Percentiles rank a stretch among this genome's conserved stretches.
Evolutionary conservation across 2,888 invertebrate genomes (phyloP).

Genomic region (Julus scandinavius): DNA sequence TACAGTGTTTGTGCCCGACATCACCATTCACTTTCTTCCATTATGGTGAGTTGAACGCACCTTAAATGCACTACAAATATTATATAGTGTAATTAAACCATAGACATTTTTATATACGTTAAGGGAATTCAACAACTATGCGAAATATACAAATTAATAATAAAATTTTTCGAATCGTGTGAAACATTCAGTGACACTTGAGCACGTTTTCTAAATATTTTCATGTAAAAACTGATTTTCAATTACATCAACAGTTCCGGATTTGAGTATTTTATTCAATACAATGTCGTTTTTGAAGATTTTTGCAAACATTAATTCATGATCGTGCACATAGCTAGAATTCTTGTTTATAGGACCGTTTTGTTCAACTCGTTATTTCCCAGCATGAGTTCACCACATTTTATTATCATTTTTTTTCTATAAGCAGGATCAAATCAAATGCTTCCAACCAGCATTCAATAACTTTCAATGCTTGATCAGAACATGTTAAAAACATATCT

Average conservation of each 20-base stretch:
- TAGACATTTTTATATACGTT: too few species aligned
- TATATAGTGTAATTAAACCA: too few species aligned
- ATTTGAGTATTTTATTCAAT: not conserved
- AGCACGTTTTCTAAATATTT: not conserved
- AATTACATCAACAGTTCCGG: not conserved
- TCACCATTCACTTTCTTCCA: too few species aligned
- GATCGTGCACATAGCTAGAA: not conserved
- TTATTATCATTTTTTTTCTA: not conserved
- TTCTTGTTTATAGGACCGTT: not conserved
- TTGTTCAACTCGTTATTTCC: not conserved
- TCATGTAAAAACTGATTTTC: not conserved
- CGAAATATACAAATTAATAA: too few species aligned
- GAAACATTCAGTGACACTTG: not conserved
- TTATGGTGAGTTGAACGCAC: too few species aligned
- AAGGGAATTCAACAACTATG: too few species aligned
- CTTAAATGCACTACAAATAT: too few species aligned
- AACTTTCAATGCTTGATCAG: not conserved
- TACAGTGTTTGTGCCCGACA: too few species aligned
- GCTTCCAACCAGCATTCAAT: not conserved
- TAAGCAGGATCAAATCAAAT: not conserved
- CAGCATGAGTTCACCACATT: conserved; percentile 26
- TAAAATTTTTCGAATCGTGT: too few species aligned
- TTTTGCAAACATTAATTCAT: not conserved
- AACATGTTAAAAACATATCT: not conserved
- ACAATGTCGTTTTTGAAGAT: not conserved